Evolutionary conservation across 2,797 vertebrate genomes (phyloP), one percentile per base, ranked within the genome.

Genomic region (Lophius americanus): DNA sequence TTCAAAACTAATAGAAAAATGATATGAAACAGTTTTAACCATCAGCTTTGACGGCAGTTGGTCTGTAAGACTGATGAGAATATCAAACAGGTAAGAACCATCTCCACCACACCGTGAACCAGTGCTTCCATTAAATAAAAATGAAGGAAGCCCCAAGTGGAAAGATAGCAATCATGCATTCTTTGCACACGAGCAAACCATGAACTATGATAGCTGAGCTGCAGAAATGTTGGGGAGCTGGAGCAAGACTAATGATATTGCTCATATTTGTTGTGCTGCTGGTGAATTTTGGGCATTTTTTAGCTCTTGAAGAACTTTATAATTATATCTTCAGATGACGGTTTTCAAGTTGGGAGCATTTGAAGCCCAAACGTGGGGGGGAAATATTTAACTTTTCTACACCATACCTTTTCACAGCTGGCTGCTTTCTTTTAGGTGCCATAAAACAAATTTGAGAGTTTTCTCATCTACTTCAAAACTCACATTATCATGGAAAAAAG

Each of bases 161-260:
- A 81, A 72, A 78, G 33, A 38, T 13, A 52, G 57, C 57, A 69
- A 71, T 81, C 75, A 69, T 2, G 13, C 73, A 84, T 84, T 78
- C 71, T 70, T 53, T 64, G 65, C 72, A 77, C 63, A 78, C 69
- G 74, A 69, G 3, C 23, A 68, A 69, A 23, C 23, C 70, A 44
- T 50, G 60, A 75, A 72, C 49, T 51, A 43, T 55, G 60, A 64
- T 39, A 50, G 70, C 73, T 78, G 81, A 85, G 54, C 73, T 78
- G 73, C 73, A 79, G 48, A 83, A 83, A 70, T 55, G 42, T 55
- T 49, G 65, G 70, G 49, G 11, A 48, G 61, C 38, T 54, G 73
- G 55, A 58, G 35, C 55, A 35, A 78, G 76, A 65, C 44, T 49
- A 43, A 66, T 52, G 70, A 72, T 66, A 23, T 48, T 55, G 47